These are phyloP conservation scores for Epizoanthus scotinus DNA, from an alignment of 92 coral and sea anemone genomes.

Conservation along the genomic window DNA sequence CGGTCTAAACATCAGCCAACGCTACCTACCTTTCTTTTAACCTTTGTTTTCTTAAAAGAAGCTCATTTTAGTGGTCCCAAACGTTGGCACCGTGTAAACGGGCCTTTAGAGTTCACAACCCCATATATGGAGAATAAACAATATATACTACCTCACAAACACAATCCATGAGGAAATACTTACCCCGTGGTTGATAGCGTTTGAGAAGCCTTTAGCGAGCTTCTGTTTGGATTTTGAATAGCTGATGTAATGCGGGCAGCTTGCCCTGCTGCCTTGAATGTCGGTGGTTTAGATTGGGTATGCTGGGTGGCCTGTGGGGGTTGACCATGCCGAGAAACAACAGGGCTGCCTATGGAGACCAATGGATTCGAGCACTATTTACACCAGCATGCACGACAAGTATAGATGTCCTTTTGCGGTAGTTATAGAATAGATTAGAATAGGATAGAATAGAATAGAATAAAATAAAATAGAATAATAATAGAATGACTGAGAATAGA, in stretches of 20 bases:
- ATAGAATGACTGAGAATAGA: no score
- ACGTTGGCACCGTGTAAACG: no score
- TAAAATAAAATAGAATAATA: no score
- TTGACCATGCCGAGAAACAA: background rate
- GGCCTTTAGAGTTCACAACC: no score
- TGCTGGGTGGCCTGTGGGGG: background rate
- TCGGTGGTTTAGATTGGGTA: constrained; percentile 62
- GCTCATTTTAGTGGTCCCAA: no score
- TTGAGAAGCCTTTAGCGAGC: constrained; percentile 61
- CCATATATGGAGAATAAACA: background rate
- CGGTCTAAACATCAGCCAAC: no score
- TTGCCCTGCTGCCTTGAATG: constrained; percentile 81
- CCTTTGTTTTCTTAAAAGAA: no score
- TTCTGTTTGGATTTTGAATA: constrained; percentile 63
- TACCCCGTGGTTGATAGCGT: constrained; percentile 85
- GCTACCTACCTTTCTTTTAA: no score
- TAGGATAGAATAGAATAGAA: no score
- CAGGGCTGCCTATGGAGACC: constrained; percentile 30
- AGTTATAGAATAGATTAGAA: no score
- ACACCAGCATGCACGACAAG: no score
- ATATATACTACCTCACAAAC: background rate
- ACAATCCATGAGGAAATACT: background rate
- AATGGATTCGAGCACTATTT: background rate
- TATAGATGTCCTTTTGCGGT: no score
- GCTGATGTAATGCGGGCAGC: constrained; percentile 78